These are phyloP conservation scores for Agriopis leucophaearia DNA, from an alignment of 2,888 invertebrate species.

Conservation along the genomic window DNA sequence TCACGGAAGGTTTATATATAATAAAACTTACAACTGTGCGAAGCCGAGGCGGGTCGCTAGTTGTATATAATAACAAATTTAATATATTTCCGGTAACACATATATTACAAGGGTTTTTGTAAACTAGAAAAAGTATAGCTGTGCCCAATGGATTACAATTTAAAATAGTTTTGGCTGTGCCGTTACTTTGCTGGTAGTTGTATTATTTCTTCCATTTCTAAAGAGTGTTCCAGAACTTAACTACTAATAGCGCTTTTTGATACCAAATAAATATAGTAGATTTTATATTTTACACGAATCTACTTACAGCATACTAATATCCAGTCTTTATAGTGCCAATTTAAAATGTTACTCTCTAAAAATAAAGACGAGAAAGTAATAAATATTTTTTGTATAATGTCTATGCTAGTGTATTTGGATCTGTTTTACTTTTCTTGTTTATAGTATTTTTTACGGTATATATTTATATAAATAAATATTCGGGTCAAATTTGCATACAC, in stretches of 20 bases:
- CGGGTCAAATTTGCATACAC: no score
- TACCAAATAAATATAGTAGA: slow-evolving; percentile 29
- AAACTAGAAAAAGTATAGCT: no score
- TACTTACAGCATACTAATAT: slow-evolving; percentile 1
- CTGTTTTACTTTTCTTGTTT: background rate
- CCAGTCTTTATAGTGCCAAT: slow-evolving; percentile 8
- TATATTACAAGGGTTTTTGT: background rate
- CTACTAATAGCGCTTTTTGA: slow-evolving; percentile 23
- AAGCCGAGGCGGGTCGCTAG: no score
- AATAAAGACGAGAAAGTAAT: background rate
- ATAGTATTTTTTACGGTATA: background rate
- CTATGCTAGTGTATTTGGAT: background rate
- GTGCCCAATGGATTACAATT: background rate
- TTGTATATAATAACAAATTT: no score
- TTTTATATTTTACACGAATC: background rate
- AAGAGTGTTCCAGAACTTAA: background rate
- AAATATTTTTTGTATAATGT: background rate
- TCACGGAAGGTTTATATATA: no score
- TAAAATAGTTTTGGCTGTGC: slow-evolving; percentile 6
- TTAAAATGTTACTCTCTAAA: background rate
- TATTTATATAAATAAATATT: background rate
- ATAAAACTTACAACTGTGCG: no score
- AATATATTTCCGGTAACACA: no score
- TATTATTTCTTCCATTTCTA: slow-evolving; percentile 7
- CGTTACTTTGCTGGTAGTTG: slow-evolving; percentile 12